A percentile compares a stretch with the other conserved stretches of the same genome.
These are phyloP conservation scores for Oncopodura yosiiana DNA, from an alignment of 1,140 invertebrate species.

Conservation along the genomic window DNA sequence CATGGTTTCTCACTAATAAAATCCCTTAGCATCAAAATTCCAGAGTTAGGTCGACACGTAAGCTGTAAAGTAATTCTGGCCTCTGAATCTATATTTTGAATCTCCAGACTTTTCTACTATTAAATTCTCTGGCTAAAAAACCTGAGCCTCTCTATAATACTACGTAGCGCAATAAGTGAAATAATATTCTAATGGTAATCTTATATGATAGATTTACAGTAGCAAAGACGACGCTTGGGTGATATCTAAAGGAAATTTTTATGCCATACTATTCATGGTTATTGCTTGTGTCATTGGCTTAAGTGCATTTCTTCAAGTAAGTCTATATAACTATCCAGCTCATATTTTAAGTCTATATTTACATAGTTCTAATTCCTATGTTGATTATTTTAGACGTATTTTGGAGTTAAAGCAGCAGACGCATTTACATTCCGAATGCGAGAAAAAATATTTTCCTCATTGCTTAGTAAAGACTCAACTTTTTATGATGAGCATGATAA, in stretches of 20 bases:
- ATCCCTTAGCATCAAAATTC: no score
- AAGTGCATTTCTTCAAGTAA: constrained; percentile 15
- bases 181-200: no score
- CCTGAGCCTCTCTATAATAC: no score
- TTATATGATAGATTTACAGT: no score
- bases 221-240: no score
- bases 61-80: no score
- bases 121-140: no score
- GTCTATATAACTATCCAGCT: neutral
- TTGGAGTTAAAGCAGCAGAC: constrained; percentile 11
- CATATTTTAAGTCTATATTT: neutral
- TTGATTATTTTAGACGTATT: neutral
- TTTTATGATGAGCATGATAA: constrained; percentile 23
- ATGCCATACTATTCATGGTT: constrained; percentile 9
- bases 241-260: constrained; percentile 8
- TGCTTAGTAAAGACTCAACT: constrained; percentile 16
- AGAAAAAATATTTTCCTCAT: constrained; percentile 1
- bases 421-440: constrained; percentile 19
- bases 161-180: no score
- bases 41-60: no score
- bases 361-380: neutral
- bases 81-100: no score
- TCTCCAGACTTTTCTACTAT: no score
- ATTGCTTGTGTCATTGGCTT: constrained; percentile 11
- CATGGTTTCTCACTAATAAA: no score